These are phyloP conservation scores for Amphiduros pacificus DNA, from an alignment of 2,888 invertebrate genomes.

Conservation along the genomic window DNA sequence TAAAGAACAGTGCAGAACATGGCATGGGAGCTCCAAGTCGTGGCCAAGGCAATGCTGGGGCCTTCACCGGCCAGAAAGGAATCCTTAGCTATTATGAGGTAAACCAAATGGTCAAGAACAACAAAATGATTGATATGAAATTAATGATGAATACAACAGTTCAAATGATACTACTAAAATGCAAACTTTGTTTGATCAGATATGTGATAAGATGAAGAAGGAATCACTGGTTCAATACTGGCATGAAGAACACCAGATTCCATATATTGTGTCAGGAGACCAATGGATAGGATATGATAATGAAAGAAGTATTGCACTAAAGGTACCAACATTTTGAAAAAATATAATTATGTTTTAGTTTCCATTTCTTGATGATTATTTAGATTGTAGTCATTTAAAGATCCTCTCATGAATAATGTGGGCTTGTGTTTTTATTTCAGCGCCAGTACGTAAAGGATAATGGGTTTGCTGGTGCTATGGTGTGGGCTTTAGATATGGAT, in stretches of 20 bases:
- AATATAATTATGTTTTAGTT: too few species aligned
- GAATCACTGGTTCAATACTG: too few species aligned
- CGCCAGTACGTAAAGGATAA: constrained; percentile 19
- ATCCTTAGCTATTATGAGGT: constrained; percentile 49
- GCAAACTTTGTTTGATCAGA: too few species aligned
- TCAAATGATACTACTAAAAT: too few species aligned
- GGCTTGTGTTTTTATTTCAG: too few species aligned
- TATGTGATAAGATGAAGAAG: too few species aligned
- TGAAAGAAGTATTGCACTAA: constrained; percentile 36
- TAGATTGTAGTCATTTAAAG: too few species aligned
- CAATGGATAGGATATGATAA: constrained; percentile 51
- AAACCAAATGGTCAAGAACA: too few species aligned
- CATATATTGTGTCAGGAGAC: constrained; percentile 66
- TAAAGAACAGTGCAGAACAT: not conserved
- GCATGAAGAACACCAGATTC: constrained; percentile 62
- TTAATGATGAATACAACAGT: too few species aligned
- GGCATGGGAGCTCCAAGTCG: constrained; percentile 37
- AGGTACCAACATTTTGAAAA: constrained; percentile 29
- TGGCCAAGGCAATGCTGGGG: constrained; percentile 35
- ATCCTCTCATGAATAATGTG: too few species aligned
- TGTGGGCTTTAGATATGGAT: constrained; percentile 33
- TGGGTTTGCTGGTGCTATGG: constrained; percentile 31
- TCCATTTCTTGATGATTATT: too few species aligned
- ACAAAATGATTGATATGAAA: too few species aligned
- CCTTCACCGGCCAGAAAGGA: constrained; percentile 39